Conservation (phyloP, 2,113 vertebrate species). For the Calonectris borealis region DNA sequence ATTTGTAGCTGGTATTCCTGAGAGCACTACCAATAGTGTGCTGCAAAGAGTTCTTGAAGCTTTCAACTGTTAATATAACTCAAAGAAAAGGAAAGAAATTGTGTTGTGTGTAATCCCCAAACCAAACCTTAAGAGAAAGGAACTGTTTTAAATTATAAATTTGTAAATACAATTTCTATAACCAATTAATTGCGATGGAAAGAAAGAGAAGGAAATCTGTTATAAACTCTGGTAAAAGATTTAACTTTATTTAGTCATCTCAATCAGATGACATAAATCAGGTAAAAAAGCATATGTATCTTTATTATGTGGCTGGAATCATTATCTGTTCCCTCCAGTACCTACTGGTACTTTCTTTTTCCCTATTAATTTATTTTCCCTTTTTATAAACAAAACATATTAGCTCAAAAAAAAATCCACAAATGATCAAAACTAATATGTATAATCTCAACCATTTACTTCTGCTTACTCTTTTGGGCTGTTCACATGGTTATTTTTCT, state of each 20-base stretch:
- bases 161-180: neutral
- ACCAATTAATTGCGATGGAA: neutral
- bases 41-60: neutral
- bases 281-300: neutral
- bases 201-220: neutral
- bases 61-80: neutral
- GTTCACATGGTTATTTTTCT: neutral
- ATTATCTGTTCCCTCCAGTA: neutral
- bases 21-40: neutral
- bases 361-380: neutral
- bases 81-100: neutral
- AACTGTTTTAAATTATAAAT: neutral
- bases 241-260: neutral
- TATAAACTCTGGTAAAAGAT: neutral
- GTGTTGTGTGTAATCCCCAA: neutral
- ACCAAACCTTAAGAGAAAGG: neutral
- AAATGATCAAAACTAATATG: neutral
- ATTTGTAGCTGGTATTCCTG: neutral
- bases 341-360: neutral
- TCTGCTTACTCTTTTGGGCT: neutral
- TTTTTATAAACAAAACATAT: neutral
- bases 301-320: neutral
- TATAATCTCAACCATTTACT: neutral
- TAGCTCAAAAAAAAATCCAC: neutral
- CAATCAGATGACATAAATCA: neutral